Evolutionary conservation across 2,113 vertebrate species (phyloP).

Genomic region (Kryptolebias marmoratus): DNA sequence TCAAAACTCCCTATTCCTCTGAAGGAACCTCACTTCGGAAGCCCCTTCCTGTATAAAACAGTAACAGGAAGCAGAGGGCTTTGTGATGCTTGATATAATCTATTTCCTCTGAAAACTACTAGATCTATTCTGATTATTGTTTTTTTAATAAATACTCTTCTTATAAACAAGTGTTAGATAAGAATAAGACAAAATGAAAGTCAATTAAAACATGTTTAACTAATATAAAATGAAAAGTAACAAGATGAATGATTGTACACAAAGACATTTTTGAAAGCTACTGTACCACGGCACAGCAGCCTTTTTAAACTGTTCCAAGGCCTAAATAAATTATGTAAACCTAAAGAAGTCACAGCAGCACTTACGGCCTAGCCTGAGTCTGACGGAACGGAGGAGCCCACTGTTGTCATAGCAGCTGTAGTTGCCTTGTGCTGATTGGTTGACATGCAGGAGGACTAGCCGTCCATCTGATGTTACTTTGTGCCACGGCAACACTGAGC

Average conservation of each 20-base stretch:
- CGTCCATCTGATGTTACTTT: constrained; percentile 61
- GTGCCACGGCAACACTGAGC: constrained; percentile 60
- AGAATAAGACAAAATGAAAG: not conserved
- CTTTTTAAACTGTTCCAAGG: constrained; percentile 1
- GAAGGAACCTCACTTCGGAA: constrained; percentile 59
- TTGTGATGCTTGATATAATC: constrained; percentile 53
- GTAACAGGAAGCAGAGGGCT: constrained; percentile 62
- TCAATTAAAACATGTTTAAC: not conserved
- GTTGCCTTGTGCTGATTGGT: constrained; percentile 76
- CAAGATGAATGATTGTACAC: not conserved
- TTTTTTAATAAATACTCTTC: not conserved
- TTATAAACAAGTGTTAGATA: not conserved
- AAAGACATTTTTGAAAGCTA: not conserved
- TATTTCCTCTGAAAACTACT: constrained; percentile 35
- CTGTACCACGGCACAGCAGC: not conserved
- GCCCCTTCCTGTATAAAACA: constrained; percentile 67
- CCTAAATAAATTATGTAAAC: not conserved
- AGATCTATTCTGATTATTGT: not conserved
- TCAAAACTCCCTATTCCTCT: constrained; percentile 40
- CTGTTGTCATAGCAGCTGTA: constrained; percentile 81
- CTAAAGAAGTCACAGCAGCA: constrained; percentile 39
- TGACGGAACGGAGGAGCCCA: constrained; percentile 65
- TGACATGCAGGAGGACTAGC: constrained; percentile 68
- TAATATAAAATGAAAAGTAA: not conserved
- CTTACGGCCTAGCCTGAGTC: constrained; percentile 80